These are phyloP conservation scores for Troilus luridus DNA, from an alignment of 2,888 invertebrate species.

Conservation along the genomic window DNA sequence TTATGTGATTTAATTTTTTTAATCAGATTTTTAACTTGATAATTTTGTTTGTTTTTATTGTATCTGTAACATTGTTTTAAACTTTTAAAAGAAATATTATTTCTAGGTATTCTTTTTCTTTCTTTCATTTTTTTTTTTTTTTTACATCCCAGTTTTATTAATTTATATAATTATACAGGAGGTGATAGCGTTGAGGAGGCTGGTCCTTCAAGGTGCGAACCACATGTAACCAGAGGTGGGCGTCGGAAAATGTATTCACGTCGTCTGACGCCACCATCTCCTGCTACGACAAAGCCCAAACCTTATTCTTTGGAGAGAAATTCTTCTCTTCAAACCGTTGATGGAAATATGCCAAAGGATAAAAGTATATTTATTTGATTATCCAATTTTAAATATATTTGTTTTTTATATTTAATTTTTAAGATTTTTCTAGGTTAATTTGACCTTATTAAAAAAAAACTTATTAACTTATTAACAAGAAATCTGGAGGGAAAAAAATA, in stretches of 20 bases:
- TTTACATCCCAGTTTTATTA: neutral
- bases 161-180: conserved; percentile 13
- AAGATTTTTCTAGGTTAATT: neutral
- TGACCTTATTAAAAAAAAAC: too few species aligned
- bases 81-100: neutral
- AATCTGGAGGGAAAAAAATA: too few species aligned
- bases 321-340: conserved; percentile 47
- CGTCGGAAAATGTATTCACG: conserved; percentile 61
- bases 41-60: too few species aligned
- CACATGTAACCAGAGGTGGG: conserved; percentile 56
- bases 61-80: neutral
- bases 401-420: neutral
- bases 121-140: neutral
- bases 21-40: too few species aligned
- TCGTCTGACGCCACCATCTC: conserved; percentile 54
- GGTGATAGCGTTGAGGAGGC: conserved; percentile 60
- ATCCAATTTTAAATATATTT: too few species aligned
- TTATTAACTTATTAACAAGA: too few species aligned
- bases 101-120: neutral
- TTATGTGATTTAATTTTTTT: too few species aligned
- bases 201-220: conserved; percentile 62
- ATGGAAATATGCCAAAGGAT: conserved; percentile 42
- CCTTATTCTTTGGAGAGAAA: conserved; percentile 48
- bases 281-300: conserved; percentile 50
- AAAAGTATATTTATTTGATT: neutral